Base-by-base conservation (phyloP, 2,888 invertebrate genomes). In the Nematopogon swammerdamellus region DNA sequence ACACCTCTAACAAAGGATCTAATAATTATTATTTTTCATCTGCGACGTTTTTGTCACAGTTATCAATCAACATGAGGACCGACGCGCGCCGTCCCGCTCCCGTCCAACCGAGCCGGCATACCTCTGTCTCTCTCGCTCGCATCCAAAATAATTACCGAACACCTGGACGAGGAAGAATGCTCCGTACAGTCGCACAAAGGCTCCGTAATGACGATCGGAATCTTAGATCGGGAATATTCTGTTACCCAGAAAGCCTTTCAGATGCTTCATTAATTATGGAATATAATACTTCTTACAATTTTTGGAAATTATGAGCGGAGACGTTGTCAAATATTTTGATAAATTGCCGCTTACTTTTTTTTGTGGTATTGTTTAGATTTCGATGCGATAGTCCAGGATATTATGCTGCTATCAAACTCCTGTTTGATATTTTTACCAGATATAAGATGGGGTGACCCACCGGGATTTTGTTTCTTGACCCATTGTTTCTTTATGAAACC, bases 21-120 rank as follows among this genome's bases (percentile, higher is more conserved):
- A 73, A 77, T 79, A 77, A 79, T 79, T 73, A 79, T 79, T 79
- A 77, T 79, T 79, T 76, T 76, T 79, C 77, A 76, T 79, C 76
- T 76, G 76, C 70, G 70, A 69, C 79, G 73, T 79, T 79, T 77
- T 79, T 80, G 80, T 80, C 80, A 77, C 79, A 80, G 80, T 79
- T 80, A 80, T 80, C 80, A 80, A 80, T 80, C 80, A 80, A 77
- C 70, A 69, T 67, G 66, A 72, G 71, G 72, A 73, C 67, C 62
- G 57, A 47, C 61, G 45, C 56, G 59, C 51, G 56, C 49, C 71
- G 70, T 63, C 64, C 60, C 58, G 71, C 67, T 54, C 45, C 47
- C 54, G 30, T 47, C 20, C 53, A 54, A 18, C 6, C 43, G 51
- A 53, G 57, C 55, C 52, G 50, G 52, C 51, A 66, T 70, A 56